Evolutionary conservation across 2,797 vertebrate genomes (phyloP), one percentile per base, ranked within the genome.

Genomic region (Morelia viridis): DNA sequence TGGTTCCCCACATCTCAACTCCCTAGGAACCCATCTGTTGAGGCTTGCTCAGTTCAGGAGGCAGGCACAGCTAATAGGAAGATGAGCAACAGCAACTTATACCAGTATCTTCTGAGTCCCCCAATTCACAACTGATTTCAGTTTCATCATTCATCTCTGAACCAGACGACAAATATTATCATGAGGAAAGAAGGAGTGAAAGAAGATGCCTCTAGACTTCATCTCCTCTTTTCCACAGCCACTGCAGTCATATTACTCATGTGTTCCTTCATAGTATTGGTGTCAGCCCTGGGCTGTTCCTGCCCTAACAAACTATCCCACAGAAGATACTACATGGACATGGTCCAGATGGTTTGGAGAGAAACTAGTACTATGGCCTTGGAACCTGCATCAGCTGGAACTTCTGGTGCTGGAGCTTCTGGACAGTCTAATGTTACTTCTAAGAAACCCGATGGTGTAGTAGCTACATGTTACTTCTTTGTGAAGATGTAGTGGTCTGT

Each of bases 331-430:
- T 0, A 0, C 3, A 53, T 3, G 1, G 90, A 35, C 1, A 53
- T 0, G 0, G 1, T 56, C 0, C 58, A 28, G 12, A 57, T 1
- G 0, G 80, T 89, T 8, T 11, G 4, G 0, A 62, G 22, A 15
- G 89, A 92, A 13, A 3, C 85, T 22, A 3, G 1, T 0, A 64
- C 83, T 4, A 61, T 94, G 58, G 60, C 94, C 35, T 89, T 93
- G 94, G 68, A 28, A 10, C 80, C 93, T 10, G 90, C 90, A 0
- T 0, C 56, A 0, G n/a, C 46, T 0, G 0, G 15, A 11, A 13
- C 71, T 10, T 28, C 60, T 15, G 65, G 5, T 24, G 7, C 53
- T 46, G 24, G 24, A 5, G 7, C 24, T 0, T 58, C 89, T 0
- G 0, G 19, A 28, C 53, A 89, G 26, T 35, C 35, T 62, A 88